phyloP scores from a whole-genome alignment of 2,797 vertebrate genomes.

The Siniperca undulata region DNA sequence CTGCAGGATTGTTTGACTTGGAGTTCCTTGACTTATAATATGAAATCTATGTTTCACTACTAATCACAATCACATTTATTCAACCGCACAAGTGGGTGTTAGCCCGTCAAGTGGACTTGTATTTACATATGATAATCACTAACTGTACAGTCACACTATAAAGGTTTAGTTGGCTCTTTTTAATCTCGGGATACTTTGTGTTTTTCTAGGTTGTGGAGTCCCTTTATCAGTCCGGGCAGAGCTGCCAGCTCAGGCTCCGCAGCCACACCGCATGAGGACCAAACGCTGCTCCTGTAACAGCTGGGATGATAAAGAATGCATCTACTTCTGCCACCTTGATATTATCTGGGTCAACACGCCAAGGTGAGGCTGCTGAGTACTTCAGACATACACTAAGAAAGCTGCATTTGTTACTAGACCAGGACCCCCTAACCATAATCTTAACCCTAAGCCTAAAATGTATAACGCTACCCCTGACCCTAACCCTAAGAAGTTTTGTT shows the following conservation, averaged over 20 bases:
- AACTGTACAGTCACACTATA: slow-evolving; percentile 3
- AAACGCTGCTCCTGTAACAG: slow-evolving; percentile 94
- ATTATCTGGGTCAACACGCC: slow-evolving; percentile 98
- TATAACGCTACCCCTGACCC: no score
- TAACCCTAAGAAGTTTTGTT: neutral
- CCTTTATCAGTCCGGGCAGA: slow-evolving; percentile 62
- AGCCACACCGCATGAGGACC: slow-evolving; percentile 75
- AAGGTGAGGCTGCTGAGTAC: slow-evolving; percentile 83
- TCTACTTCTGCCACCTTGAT: slow-evolving; percentile 98
- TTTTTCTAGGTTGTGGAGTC: slow-evolving; percentile 83
- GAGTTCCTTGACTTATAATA: neutral
- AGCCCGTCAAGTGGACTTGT: slow-evolving; percentile 17
- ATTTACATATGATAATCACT: slow-evolving; percentile 26
- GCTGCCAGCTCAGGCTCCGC: slow-evolving; percentile 32
- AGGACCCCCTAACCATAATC: neutral
- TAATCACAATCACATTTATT: slow-evolving; percentile 35
- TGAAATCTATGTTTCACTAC: neutral
- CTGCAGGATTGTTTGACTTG: slow-evolving; percentile 45
- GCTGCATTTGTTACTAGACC: neutral
- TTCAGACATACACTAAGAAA: neutral
- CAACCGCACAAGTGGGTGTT: slow-evolving; percentile 39
- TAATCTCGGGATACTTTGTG: slow-evolving; percentile 48
- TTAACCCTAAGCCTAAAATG: neutral
- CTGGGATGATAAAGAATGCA: slow-evolving; percentile 95
- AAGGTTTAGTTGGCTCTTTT: slow-evolving; percentile 36